phyloP scores from a whole-genome alignment of 2,888 invertebrate species.

The Dione vanillae region DNA sequence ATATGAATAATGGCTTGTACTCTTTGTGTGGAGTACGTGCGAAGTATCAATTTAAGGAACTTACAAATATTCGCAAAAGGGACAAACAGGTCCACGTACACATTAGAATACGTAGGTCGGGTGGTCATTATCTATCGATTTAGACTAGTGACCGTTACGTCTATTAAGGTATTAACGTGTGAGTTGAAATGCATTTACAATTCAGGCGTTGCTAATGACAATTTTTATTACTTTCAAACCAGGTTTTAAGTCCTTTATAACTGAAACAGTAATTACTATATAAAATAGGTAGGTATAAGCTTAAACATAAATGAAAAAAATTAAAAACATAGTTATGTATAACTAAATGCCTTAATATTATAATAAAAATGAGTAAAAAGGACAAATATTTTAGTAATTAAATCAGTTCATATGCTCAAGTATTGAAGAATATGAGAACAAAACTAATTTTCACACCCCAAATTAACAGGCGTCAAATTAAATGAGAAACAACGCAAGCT shows the following conservation, averaged over 20 bases:
- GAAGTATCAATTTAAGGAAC: slow-evolving; percentile 67
- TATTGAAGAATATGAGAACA: slow-evolving; percentile 11
- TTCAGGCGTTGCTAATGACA: slow-evolving; percentile 8
- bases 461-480: slow-evolving; percentile 25
- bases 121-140: slow-evolving; percentile 49
- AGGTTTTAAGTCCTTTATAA: no score
- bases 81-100: slow-evolving; percentile 45
- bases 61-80: slow-evolving; percentile 52
- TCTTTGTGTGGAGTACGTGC: slow-evolving; percentile 65
- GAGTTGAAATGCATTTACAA: slow-evolving; percentile 38
- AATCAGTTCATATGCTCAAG: not conserved
- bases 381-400: not conserved
- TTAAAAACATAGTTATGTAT: no score
- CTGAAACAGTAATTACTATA: no score
- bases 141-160: slow-evolving; percentile 44
- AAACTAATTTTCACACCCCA: slow-evolving; percentile 14
- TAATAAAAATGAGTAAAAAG: no score
- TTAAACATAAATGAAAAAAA: not conserved
- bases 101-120: slow-evolving; percentile 46
- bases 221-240: not conserved
- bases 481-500: slow-evolving; percentile 39
- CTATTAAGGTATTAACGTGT: slow-evolving; percentile 46
- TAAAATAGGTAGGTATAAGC: no score
- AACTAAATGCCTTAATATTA: no score
- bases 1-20: slow-evolving; percentile 72